Evolutionary conservation across 2,797 vertebrate species (phyloP), one percentile per base, ranked within the genome.

Genomic region (Sparidentex hasta): DNA sequence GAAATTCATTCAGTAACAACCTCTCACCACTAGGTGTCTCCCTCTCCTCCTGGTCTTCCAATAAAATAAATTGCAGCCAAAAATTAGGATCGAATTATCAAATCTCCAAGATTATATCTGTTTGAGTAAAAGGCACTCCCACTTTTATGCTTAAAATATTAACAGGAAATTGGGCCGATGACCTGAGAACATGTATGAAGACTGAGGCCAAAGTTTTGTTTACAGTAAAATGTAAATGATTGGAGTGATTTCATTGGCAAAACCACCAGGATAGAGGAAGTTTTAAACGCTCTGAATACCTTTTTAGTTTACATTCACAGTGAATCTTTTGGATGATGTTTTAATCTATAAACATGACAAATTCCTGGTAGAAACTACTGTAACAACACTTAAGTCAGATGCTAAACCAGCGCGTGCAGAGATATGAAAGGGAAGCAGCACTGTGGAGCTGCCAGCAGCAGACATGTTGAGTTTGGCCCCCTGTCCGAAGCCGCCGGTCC

Each of bases 21-120:
- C 2, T 62, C 2, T 11, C 0, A 43, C 76, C 89, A 90, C 84
- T 70, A 90, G 87, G 62, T 88, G 87, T 80, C 85, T 55, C 79
- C 29, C 65, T 80, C 65, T 68, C 33, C 38, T 20, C 14, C 57
- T 18, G 23, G 5, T 21, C 25, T 12, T 51, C 9, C 13, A 57
- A 67, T 77, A 13, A 48, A 18, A 21, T 57, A 57, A 33, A 38
- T 46, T 2, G 14, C 29, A 33, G 11, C 20, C 51, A 61, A 11
- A 13, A 38, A 38, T 9, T 38, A 38, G 7, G 33, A 8, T 33
- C 8, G 33, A 33, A 33, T 33, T 8, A 7, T 33, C 6, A 33
- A 33, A 33, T 6, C 7, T 33, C 29, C 33, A 33, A 7, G 33
- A 33, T 33, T 33, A 33, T 8, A 33, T 33, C 33, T 33, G 33